These are phyloP conservation scores for Augiades crinisus DNA, from an alignment of 2,888 invertebrate species.

Conservation along the genomic window DNA sequence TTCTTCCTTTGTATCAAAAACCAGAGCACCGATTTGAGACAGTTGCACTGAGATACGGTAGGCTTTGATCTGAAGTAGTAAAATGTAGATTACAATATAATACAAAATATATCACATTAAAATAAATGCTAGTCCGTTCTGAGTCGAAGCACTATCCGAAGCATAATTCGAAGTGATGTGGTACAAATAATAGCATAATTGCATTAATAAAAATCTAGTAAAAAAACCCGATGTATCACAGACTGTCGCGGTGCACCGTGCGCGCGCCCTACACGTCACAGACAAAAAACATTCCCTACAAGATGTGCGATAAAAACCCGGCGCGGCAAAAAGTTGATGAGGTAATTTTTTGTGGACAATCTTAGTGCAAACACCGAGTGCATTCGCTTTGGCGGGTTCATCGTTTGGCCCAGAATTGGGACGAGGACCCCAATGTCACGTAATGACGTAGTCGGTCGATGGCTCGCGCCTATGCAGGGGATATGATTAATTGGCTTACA, in stretches of 20 bases:
- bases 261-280: slow-evolving; percentile 11
- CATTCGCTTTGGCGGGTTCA: slow-evolving; percentile 25
- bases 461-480: slow-evolving; percentile 10
- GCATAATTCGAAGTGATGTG: too few species aligned
- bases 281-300: slow-evolving; percentile 16
- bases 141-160: too few species aligned
- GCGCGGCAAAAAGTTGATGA: slow-evolving; percentile 20
- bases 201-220: too few species aligned
- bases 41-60: too few species aligned
- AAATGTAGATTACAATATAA: too few species aligned
- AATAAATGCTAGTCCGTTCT: too few species aligned
- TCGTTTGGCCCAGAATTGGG: slow-evolving; percentile 26
- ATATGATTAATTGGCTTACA: slow-evolving; percentile 8
- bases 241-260: not conserved
- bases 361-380: slow-evolving; percentile 25
- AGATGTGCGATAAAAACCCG: slow-evolving; percentile 14
- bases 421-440: slow-evolving; percentile 25
- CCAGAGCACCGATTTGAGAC: too few species aligned
- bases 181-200: too few species aligned
- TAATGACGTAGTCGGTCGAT: slow-evolving; percentile 3
- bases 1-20: too few species aligned
- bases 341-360: slow-evolving; percentile 26
- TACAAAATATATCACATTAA: too few species aligned
- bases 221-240: not conserved
- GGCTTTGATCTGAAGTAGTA: too few species aligned